These are phyloP conservation scores for Mus spicilegus DNA, from an alignment of 2,113 vertebrate species.

Conservation along the genomic window DNA sequence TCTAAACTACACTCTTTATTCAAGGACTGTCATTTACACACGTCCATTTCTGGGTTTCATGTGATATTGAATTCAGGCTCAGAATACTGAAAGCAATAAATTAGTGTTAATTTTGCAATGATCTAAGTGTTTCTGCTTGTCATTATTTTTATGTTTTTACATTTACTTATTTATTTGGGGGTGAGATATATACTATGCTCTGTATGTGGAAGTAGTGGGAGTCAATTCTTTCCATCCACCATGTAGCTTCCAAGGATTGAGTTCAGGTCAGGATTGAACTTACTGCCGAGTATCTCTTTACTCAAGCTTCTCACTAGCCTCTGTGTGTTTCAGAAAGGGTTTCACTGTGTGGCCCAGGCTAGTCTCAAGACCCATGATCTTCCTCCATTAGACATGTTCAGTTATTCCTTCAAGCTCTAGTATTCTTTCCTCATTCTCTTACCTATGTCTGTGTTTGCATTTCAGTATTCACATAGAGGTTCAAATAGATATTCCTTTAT, in stretches of 20 bases:
- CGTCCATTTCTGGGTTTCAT: background rate
- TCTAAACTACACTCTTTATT: background rate
- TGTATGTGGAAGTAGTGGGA: background rate
- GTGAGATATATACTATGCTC: background rate
- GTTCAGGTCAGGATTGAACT: background rate
- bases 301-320: background rate
- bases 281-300: background rate
- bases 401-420: background rate
- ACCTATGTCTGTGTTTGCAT: background rate
- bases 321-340: background rate
- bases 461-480: constrained; percentile 9
- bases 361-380: background rate
- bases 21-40: background rate
- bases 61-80: constrained; percentile 18
- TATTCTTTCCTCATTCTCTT: background rate
- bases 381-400: background rate
- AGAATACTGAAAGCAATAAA: background rate
- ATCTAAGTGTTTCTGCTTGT: background rate
- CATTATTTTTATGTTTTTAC: background rate
- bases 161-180: background rate
- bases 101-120: background rate
- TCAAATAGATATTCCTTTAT: background rate
- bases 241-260: background rate
- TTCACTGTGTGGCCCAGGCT: background rate
- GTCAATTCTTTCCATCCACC: background rate